phyloP scores from a whole-genome alignment of 2,113 vertebrate species.

The Elaphurus davidianus region DNA sequence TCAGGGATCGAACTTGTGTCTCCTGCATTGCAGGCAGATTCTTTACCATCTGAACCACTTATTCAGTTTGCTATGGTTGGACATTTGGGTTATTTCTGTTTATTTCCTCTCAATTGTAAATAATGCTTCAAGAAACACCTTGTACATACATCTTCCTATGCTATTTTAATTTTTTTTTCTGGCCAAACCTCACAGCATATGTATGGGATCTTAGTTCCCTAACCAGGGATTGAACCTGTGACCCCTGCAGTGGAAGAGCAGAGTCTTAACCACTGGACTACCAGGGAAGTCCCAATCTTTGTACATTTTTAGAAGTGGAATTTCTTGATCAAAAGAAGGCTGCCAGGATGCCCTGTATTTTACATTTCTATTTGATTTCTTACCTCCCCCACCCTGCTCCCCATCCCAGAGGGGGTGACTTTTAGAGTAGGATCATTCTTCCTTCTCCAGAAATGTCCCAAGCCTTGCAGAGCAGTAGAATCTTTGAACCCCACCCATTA shows the following conservation, averaged over 20 bases:
- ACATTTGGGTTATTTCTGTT: neutral
- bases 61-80: neutral
- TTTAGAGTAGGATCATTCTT: neutral
- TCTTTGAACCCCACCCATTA: neutral
- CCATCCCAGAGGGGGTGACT: neutral
- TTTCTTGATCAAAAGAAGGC: neutral
- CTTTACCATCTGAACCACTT: neutral
- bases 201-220: neutral
- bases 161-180: neutral
- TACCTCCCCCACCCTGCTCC: accelerated
- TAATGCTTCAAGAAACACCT: neutral
- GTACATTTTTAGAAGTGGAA: neutral
- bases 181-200: neutral
- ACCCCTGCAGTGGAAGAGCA: neutral
- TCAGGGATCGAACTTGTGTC: neutral
- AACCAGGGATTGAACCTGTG: neutral
- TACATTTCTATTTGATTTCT: neutral
- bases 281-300: neutral
- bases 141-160: neutral
- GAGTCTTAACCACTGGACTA: neutral
- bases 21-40: neutral
- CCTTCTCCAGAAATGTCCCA: neutral
- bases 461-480: neutral
- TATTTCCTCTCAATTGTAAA: neutral
- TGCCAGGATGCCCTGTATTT: neutral